Percentiles rank a stretch among this genome's conserved stretches.
Evolutionary conservation across 2,888 invertebrate species (phyloP).

Genomic region (Drosophila meridionalis): DNA sequence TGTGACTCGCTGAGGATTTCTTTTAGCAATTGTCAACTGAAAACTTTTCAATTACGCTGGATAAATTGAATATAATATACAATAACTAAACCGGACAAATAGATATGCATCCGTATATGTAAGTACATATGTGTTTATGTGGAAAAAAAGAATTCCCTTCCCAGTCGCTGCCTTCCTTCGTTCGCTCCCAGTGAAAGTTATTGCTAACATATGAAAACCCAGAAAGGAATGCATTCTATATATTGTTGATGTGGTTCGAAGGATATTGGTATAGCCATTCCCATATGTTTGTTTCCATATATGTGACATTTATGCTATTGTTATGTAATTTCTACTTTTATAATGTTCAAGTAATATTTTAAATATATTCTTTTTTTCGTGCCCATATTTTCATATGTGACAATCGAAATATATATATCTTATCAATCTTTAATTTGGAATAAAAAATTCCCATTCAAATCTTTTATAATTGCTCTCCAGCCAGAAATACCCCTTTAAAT

Average conservation of each 20-base stretch:
- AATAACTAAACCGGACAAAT: neutral
- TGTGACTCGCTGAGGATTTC: neutral
- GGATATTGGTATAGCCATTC: neutral
- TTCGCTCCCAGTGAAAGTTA: neutral
- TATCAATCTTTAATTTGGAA: no score
- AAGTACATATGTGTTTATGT: conserved; percentile 2
- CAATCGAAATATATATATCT: no score
- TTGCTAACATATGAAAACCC: neutral
- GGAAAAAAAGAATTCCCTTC: neutral
- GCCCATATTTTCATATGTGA: no score
- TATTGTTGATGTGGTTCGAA: neutral
- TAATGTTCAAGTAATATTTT: neutral
- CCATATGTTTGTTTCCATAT: neutral
- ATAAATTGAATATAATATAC: neutral
- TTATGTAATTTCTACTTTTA: neutral
- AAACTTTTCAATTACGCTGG: conserved; percentile 4
- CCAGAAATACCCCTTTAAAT: no score
- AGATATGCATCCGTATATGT: neutral
- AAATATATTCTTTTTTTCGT: neutral
- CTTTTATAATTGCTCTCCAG: no score
- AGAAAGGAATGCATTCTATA: neutral
- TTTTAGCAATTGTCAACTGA: neutral
- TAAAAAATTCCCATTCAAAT: no score
- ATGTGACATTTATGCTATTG: neutral
- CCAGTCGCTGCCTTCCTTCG: neutral